Conservation (phyloP, 2,797 vertebrate genomes). For the Distichodus sexfasciatus region DNA sequence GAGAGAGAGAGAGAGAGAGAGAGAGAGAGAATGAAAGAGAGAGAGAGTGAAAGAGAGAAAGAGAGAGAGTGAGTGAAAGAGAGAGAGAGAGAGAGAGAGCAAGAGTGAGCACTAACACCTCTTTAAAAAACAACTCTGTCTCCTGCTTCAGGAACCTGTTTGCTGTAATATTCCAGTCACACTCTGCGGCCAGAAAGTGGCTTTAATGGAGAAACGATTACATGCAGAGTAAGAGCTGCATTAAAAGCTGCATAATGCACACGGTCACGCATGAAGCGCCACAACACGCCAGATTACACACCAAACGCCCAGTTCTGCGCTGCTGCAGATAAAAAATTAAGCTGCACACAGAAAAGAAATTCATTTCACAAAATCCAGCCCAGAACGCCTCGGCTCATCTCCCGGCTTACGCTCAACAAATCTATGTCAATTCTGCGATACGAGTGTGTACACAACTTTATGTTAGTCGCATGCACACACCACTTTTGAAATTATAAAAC, state of each 20-base stretch:
- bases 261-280: neutral
- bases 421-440: too few species aligned
- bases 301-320: neutral
- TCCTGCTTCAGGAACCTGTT: neutral
- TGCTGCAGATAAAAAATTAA: too few species aligned
- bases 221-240: neutral
- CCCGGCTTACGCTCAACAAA: too few species aligned
- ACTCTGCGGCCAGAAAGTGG: neutral
- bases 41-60: too few species aligned
- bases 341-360: too few species aligned
- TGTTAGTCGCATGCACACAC: too few species aligned
- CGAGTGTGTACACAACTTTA: too few species aligned
- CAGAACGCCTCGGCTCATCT: too few species aligned
- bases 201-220: constrained; percentile 4
- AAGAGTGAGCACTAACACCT: neutral
- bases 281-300: neutral
- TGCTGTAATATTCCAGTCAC: neutral
- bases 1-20: neutral
- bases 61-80: too few species aligned
- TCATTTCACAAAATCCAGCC: too few species aligned
- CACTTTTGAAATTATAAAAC: too few species aligned
- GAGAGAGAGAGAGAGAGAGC: neutral
- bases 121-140: neutral
- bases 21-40: too few species aligned
- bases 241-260: neutral